Evolutionary conservation across 2,888 invertebrate genomes (phyloP).

Genomic region (Agrochola lota): DNA sequence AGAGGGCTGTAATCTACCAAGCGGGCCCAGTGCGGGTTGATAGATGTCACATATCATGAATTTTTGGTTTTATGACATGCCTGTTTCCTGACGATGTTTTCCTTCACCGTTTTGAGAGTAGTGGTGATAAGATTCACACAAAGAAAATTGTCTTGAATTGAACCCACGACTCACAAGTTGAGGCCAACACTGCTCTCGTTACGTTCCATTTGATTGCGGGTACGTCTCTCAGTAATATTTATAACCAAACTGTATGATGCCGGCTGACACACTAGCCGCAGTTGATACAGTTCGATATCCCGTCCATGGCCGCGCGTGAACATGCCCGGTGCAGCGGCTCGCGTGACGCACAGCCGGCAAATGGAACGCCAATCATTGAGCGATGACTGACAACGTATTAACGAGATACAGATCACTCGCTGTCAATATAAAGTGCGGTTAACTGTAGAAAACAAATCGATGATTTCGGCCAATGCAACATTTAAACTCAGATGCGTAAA

Average conservation of each 20-base stretch:
- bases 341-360: conserved; percentile 4
- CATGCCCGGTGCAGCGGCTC: background rate
- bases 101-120: too few species aligned
- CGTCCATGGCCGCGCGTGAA: background rate
- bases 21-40: too few species aligned
- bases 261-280: background rate
- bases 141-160: too few species aligned
- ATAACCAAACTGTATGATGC: background rate
- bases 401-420: conserved; percentile 7
- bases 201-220: too few species aligned
- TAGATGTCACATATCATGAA: too few species aligned
- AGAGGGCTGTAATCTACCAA: too few species aligned
- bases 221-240: background rate
- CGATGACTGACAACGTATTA: background rate
- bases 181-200: too few species aligned
- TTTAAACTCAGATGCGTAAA: background rate
- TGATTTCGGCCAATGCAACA: too few species aligned
- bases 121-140: too few species aligned
- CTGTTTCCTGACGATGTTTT: too few species aligned
- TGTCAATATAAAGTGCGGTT: background rate
- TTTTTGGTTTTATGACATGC: too few species aligned
- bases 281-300: background rate
- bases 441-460: background rate
- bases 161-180: too few species aligned
- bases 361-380: conserved; percentile 18